Conservation (phyloP, 1,140 invertebrate species). For the Euborellia annulipes region DNA sequence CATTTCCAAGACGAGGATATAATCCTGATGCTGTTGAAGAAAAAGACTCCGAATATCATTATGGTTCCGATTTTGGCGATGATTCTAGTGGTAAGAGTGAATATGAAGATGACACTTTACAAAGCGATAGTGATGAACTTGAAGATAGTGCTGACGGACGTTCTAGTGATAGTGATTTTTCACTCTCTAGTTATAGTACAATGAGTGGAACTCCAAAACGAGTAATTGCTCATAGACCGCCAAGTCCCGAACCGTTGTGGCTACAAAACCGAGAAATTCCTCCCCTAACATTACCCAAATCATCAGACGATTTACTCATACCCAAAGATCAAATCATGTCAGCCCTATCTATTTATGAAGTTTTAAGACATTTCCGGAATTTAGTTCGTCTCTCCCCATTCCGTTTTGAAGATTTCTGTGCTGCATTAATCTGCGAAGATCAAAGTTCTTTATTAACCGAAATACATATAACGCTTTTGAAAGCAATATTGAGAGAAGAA, state of each 20-base stretch:
- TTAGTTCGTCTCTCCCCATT: slow-evolving; percentile 84
- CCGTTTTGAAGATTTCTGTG: slow-evolving; percentile 90
- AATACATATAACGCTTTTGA: slow-evolving; percentile 81
- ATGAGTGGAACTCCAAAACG: slow-evolving; percentile 38
- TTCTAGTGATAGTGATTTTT: slow-evolving; percentile 69
- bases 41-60: slow-evolving; percentile 74
- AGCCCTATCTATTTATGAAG: slow-evolving; percentile 80
- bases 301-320: slow-evolving; percentile 80
- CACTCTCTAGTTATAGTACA: slow-evolving; percentile 58
- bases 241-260: slow-evolving; percentile 77
- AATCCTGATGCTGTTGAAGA: slow-evolving; percentile 54
- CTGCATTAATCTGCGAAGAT: slow-evolving; percentile 78
- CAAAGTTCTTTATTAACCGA: slow-evolving; percentile 80
- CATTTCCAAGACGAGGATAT: slow-evolving; percentile 47
- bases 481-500: slow-evolving; percentile 82
- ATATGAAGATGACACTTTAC: slow-evolving; percentile 47
- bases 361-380: slow-evolving; percentile 77
- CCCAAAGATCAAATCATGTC: slow-evolving; percentile 61
- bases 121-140: slow-evolving; percentile 45
- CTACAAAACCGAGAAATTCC: slow-evolving; percentile 60
- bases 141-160: slow-evolving; percentile 44
- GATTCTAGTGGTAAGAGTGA: slow-evolving; percentile 66
- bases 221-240: slow-evolving; percentile 34
- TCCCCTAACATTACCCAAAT: slow-evolving; percentile 58
- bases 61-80: slow-evolving; percentile 77